Percentiles rank a stretch among this genome's conserved stretches.
phyloP scores from a whole-genome alignment of 2,113 vertebrate species.

The Oreochromis tanganicae region DNA sequence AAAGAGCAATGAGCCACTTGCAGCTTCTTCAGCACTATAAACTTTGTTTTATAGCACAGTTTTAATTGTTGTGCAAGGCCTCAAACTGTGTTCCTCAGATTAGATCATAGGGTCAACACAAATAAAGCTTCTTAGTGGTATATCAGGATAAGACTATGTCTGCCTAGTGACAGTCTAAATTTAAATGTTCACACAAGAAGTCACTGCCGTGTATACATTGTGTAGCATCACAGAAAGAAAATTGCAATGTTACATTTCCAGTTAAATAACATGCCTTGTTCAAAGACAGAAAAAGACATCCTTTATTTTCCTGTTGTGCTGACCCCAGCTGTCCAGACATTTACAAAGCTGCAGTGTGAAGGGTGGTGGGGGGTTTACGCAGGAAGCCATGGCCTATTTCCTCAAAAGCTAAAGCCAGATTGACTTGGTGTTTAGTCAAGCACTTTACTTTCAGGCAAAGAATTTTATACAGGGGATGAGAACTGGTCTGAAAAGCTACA shows the following conservation, averaged over 20 bases:
- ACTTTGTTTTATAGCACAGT: neutral
- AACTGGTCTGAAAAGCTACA: neutral
- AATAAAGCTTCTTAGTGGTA: neutral
- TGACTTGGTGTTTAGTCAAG: slow-evolving; percentile 14
- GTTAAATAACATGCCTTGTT: neutral
- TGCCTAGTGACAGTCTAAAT: neutral
- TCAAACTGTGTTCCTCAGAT: neutral
- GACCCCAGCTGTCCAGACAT: neutral
- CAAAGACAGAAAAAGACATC: neutral
- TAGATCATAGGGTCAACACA: neutral
- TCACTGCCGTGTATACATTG: neutral
- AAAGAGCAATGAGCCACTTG: neutral
- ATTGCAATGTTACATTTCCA: neutral
- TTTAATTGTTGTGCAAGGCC: neutral
- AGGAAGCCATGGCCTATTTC: slow-evolving; percentile 59
- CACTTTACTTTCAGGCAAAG: slow-evolving; percentile 16
- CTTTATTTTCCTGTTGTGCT: neutral
- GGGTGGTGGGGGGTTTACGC: neutral
- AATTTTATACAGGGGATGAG: slow-evolving; percentile 15
- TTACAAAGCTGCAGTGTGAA: neutral
- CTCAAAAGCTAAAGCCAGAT: slow-evolving; percentile 50
- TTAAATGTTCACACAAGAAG: neutral
- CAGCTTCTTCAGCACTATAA: neutral
- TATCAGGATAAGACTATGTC: neutral
- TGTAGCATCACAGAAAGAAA: neutral